Evolutionary conservation across 2,113 vertebrate species (phyloP).

Genomic region (Sarotherodon lohbergeri): DNA sequence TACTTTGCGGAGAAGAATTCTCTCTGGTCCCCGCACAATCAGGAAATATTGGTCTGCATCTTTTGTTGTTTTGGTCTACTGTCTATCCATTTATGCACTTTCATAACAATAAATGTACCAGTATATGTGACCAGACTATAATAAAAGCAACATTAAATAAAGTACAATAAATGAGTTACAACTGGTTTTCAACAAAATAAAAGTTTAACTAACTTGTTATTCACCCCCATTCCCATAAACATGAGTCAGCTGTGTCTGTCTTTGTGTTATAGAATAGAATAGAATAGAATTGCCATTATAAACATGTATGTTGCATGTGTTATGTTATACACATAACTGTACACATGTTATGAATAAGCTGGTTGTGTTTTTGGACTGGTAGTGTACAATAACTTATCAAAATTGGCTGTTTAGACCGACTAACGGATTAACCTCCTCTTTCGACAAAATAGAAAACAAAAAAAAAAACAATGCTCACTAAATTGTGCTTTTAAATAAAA

Average conservation of each 20-base stretch:
- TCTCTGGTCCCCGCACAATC: not conserved
- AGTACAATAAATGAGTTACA: not conserved
- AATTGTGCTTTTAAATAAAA: not conserved
- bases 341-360: not conserved
- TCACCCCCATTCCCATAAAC: not conserved
- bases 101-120: not conserved
- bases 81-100: not conserved
- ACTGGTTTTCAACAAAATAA: not conserved
- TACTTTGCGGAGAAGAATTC: slow-evolving; percentile 6
- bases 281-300: not conserved
- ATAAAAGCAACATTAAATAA: not conserved
- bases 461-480: not conserved
- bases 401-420: not conserved
- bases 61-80: not conserved
- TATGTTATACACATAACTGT: not conserved
- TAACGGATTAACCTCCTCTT: not conserved
- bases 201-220: not conserved
- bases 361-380: not conserved
- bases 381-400: not conserved
- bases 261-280: not conserved
- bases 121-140: not conserved
- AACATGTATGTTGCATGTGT: not conserved
- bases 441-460: not conserved
- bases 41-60: slow-evolving; percentile 1
- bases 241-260: not conserved